Evolutionary conservation across 1,140 invertebrate genomes (phyloP), one percentile per base, ranked within the genome.

Genomic region (Aphidius gifuensis): DNA sequence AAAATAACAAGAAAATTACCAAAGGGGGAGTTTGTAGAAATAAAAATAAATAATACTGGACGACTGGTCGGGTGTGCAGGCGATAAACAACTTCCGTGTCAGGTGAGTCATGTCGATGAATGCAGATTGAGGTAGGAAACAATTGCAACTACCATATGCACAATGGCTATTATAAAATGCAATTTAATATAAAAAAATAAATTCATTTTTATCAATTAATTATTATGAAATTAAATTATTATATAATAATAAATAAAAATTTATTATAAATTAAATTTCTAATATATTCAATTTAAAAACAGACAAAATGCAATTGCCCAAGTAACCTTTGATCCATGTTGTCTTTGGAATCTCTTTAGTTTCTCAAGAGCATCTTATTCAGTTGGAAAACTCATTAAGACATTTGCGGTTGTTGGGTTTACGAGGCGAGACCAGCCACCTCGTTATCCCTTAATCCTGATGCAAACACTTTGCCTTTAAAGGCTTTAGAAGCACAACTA

Each of bases 321-420:
- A 6, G n/a, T 2, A 54, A 62, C 55, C 60, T 62, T 57, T 62
- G 60, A 62, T 62, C 60, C 43, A n/a, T n/a, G 53, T 54, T 54
- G 50, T 62, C 60, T 21, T 48, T 48, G 49, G 23, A 32, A 32
- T 51, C 9, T 39, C 53, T 44, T 46, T 53, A 62, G 49, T 62
- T 62, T 62, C 32, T 43, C 51, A 16, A 44, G 46, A 54, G 54
- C 51, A 54, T 62, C 60, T 62, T 62, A 62, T 62, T 62, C 60
- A 62, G 57, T 62, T 62, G 57, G 60, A 54, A 62, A 62, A 62
- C 60, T 62, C 60, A 54, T 62, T 62, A 62, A 62, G 60, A 54
- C 54, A 62, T 56, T 62, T 62, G 60, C 60, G 60, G 60, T 62
- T 42, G 60, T 7, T 5, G 49, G 60, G 60, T 56, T 56, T 62